Conservation (phyloP, 2,888 invertebrate species). For the Encarsia formosa region DNA sequence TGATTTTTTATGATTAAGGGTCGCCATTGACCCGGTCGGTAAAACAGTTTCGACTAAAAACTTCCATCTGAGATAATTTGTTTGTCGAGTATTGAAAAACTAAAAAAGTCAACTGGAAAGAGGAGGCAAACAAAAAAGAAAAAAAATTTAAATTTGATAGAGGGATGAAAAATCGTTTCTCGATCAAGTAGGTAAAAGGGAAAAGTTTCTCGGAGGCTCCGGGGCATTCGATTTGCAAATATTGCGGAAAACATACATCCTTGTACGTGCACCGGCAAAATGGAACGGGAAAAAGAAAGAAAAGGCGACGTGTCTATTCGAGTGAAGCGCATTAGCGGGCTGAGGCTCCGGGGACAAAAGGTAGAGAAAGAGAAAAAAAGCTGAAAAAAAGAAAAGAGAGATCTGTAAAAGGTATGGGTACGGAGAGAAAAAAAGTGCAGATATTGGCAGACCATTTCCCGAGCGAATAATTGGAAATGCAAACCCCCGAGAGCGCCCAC, state of each 20-base stretch:
- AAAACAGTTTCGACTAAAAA: too few species aligned
- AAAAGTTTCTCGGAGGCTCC: neutral
- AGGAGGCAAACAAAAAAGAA: neutral
- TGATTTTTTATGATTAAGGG: too few species aligned
- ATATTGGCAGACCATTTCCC: conserved; percentile 51
- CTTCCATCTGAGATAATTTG: too few species aligned
- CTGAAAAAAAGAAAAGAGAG: conserved; percentile 17
- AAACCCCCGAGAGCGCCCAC: conserved; percentile 41
- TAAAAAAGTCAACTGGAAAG: too few species aligned
- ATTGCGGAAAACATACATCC: conserved; percentile 11
- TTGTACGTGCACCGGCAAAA: conserved; percentile 4
- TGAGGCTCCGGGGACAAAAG: conserved; percentile 10
- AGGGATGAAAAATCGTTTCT: neutral
- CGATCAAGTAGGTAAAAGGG: neutral
- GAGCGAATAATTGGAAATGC: conserved; percentile 52
- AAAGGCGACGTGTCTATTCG: conserved; percentile 12
- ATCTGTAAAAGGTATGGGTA: conserved; percentile 9
- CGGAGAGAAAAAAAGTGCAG: conserved; percentile 19
- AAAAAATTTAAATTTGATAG: neutral
- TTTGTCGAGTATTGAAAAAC: too few species aligned
- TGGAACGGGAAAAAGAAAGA: conserved; percentile 12
- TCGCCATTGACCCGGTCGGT: too few species aligned
- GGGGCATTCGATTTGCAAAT: conserved; percentile 11
- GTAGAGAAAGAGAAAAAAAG: conserved; percentile 5
- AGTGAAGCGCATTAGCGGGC: conserved; percentile 11